Evolutionary conservation across 2,888 invertebrate species (phyloP), one percentile per base, ranked within the genome.

Genomic region (Lobophora halterata): DNA sequence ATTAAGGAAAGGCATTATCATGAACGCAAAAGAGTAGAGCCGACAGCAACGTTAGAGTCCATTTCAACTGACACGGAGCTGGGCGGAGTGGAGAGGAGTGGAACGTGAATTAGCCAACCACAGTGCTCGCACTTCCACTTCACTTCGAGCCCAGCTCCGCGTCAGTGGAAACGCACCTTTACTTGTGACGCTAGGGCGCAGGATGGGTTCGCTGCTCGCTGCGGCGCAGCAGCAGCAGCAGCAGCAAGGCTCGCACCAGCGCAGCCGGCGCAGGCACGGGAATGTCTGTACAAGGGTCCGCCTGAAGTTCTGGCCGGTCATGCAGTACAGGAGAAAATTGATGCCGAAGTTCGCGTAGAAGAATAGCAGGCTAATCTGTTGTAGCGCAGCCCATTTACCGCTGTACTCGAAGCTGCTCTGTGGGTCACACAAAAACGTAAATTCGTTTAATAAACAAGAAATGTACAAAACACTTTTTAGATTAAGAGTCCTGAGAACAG

Each of bases 311-410:
- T 93, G 92, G 0, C 95, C 95, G 57, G 92, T 92, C 27, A 93
- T 89, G 77, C 95, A 95, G 79, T 96, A 96, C 23, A 96, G 87
- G 1, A 92, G 88, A 67, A 95, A 95, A 79, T 95, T 95, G 35
- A 95, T 93, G 20, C 94, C 94, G 64, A 94, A 96, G 79, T 95
- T 95, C 3, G 93, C 92, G 64, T 94, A 89, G 78, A 94, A 96
- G 25, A 95, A 86, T 50, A 92, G 79, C 47, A 91, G 88, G 36
- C 91, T 90, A 46, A 92, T 79, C 54, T 92, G 91, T 63, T 94
- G 94, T 16, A 90, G 59, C 0, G 89, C 82, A 11, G 89, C 73
- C 65, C 89, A 88, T 1, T 80, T 76, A 20, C 87, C 87, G 12
- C 73, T 68, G 61, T 71, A 53, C 13, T 72, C 69, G 5, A 50